Conservation (phyloP, 2,888 invertebrate genomes). For the Monopis laevigella region DNA sequence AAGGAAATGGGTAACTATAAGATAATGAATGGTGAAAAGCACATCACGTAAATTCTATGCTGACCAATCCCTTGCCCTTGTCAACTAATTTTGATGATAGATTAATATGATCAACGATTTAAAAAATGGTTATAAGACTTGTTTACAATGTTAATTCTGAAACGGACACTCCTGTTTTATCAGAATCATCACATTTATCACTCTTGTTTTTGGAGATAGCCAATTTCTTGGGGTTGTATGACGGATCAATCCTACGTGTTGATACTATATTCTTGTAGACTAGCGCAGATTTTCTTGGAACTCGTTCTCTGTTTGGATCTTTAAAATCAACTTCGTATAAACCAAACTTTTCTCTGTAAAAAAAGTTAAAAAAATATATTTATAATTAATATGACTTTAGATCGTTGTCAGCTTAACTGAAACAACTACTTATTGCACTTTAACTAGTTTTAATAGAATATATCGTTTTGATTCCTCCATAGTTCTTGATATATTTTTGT, state of each 20-base stretch:
- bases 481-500: no score
- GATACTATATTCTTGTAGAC: slow-evolving; percentile 37
- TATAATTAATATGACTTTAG: no score
- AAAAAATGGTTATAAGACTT: neutral
- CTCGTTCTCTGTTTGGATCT: slow-evolving; percentile 62
- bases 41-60: no score
- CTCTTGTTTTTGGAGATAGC: slow-evolving; percentile 29
- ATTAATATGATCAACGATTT: no score
- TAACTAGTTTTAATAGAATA: no score
- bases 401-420: no score
- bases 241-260: slow-evolving; percentile 23
- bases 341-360: slow-evolving; percentile 66
- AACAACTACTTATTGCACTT: no score
- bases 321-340: slow-evolving; percentile 70
- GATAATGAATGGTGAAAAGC: no score
- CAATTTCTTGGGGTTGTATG: slow-evolving; percentile 33
- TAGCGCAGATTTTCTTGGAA: slow-evolving; percentile 65
- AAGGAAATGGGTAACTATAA: no score
- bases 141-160: neutral
- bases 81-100: no score
- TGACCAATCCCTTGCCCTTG: no score
- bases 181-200: neutral
- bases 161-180: neutral
- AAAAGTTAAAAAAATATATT: slow-evolving; percentile 13
- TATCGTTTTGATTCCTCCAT: no score